phyloP scores from a whole-genome alignment of 1,140 invertebrate species.

The Intoshia linei region DNA sequence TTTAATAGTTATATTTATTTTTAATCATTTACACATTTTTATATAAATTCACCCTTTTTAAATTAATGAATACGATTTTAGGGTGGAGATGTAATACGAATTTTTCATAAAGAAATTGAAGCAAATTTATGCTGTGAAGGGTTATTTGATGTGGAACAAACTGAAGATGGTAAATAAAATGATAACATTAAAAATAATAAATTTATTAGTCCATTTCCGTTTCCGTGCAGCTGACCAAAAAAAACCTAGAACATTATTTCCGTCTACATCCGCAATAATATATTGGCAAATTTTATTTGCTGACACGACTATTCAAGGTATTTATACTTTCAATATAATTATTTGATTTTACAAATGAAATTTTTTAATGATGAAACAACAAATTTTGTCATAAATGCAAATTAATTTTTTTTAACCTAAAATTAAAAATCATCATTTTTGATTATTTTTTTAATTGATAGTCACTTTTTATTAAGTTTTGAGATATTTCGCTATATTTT shows the following conservation, averaged over 20 bases:
- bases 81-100: conserved; percentile 15
- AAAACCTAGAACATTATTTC: conserved; percentile 15
- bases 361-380: neutral
- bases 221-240: conserved; percentile 20
- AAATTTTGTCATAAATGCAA: neutral
- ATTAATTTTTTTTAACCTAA: neutral
- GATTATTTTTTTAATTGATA: neutral
- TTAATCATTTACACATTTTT: no score
- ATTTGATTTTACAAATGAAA: neutral
- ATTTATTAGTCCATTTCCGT: conserved; percentile 17
- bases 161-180: conserved; percentile 16
- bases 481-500: neutral
- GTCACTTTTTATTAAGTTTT: neutral
- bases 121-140: conserved; percentile 21
- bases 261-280: conserved; percentile 17
- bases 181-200: conserved; percentile 1
- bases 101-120: conserved; percentile 23
- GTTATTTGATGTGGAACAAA: conserved; percentile 19
- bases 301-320: neutral
- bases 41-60: no score
- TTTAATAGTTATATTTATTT: no score
- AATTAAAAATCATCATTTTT: neutral
- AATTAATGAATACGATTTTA: conserved; percentile 3
- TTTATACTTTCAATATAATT: neutral
- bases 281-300: conserved; percentile 17